Base-by-base conservation (phyloP, 2,797 vertebrate genomes). In the Eupleurogrammus muticus region DNA sequence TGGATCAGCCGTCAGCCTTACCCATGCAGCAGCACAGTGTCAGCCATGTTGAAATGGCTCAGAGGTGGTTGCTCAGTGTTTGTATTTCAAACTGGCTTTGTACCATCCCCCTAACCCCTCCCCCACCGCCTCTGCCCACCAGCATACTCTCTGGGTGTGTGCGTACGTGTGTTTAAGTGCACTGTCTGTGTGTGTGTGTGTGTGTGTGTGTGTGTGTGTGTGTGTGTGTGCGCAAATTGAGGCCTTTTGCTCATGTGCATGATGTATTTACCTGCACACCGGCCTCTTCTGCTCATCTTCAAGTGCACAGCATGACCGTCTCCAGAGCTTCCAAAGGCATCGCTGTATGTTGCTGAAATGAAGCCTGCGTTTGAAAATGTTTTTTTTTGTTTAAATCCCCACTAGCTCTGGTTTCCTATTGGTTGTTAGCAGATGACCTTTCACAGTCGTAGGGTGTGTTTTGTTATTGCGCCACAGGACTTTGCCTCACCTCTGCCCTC, bases 11-110 rank as follows among this genome's bases (percentile, higher is more conserved):
- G 6, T 28, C 28, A 28, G 28, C 28, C 28, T 28, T 83, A 77
- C 79, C 87, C 78, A 74, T 66, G 70, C 79, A 80, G 79, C 75
- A 80, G 79, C 75, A 35, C 5, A 64, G 48, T 2, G 76, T 80
- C 80, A 76, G 86, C 88, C 84, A 88, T 89, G 90, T 87, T 88
- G 86, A 87, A 90, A 86, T 82, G 81, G 85, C 86, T 89, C 77
- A 36, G 84, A 87, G 87, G 86, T 90, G 82, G 89, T 89, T 86
- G 83, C 85, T 87, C 62, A 4, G 75, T 90, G 87, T 93, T 93
- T 90, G 90, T 86, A 89, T 92, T 92, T 91, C 87, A 91, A 90
- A 93, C 90, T 89, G 90, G 87, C 87, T 91, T 91, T 89, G 89
- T 86, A 91, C 85, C 87, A 87, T 89, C 88, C 87, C 84, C 86